Base-by-base conservation (phyloP, 2,113 vertebrate genomes). In the Anhinga anhinga region DNA sequence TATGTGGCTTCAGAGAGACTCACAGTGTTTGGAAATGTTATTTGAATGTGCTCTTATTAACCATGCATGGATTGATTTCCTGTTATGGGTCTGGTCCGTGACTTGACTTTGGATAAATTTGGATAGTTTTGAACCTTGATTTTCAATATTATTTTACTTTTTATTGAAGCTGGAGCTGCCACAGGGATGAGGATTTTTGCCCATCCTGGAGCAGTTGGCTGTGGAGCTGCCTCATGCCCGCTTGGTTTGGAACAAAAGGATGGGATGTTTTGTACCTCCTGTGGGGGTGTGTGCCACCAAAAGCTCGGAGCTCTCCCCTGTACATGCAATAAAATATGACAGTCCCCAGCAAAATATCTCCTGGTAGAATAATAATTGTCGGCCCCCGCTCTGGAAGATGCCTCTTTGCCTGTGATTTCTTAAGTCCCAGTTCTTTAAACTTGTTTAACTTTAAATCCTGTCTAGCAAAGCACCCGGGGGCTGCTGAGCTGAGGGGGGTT, bases 11-110 rank as follows among this genome's bases (percentile, higher is more conserved):
- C 88, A 88, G 91, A 94, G 69, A 82, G 86, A 78, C 30, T 89
- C 65, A 0, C 67, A 29, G 89, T 76, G 77, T 81, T 90, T 93
- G 87, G 63, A 92, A 86, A 58, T 94, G 94, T 93, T 88, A 66
- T 36, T 86, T 87, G 88, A 71, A 91, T 81, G 84, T 95, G 89
- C 93, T 95, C 89, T 96, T 83, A 58, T 82, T 96, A 88, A 77
- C 91, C 73, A 9, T 93, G 93, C 69, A 81, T 93, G 91, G 88
- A 92, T 85, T 69, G 86, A 84, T 93, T 96, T 83, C 61, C 71
- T 82, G 32, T 49, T 69, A 86, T 17, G 44, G 73, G 62, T 81
- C 95, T 95, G 92, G 83, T 82, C 62, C 47, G 76, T 96, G 80
- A 81, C 85, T 94, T 94, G 82, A 71, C 59, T 82, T 95, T 49